Evolutionary conservation across 2,888 invertebrate genomes (phyloP).

Genomic region (Microctonus aethiopoides): DNA sequence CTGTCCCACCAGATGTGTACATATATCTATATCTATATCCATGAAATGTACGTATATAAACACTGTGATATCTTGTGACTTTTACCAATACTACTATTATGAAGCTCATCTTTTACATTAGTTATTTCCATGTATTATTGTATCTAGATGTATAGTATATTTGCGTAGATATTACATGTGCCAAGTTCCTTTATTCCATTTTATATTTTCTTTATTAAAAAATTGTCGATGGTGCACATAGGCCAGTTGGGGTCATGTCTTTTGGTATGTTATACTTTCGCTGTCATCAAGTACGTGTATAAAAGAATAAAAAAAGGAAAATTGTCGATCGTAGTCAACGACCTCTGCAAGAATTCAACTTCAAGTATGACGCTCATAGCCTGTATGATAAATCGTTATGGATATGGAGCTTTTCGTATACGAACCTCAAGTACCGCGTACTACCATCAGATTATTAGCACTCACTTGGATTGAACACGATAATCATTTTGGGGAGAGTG

Average conservation of each 20-base stretch:
- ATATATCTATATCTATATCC: constrained; percentile 17
- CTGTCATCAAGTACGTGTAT: no score
- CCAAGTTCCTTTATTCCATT: constrained; percentile 58
- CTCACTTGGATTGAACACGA: constrained; percentile 55
- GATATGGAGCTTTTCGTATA: constrained; percentile 36
- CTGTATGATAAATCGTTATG: constrained; percentile 37
- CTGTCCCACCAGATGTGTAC: constrained; percentile 13
- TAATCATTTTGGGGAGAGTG: constrained; percentile 43
- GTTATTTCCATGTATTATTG: no score
- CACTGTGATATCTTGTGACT: background rate
- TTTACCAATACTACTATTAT: constrained; percentile 5
- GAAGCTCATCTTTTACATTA: no score
- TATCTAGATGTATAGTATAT: no score
- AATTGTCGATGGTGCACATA: constrained; percentile 6
- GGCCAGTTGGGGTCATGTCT: constrained; percentile 4
- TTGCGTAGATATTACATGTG: constrained; percentile 42
- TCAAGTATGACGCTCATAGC: background rate
- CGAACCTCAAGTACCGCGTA: constrained; percentile 33
- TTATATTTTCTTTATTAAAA: constrained; percentile 49
- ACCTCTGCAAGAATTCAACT: background rate
- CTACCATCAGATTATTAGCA: constrained; percentile 56
- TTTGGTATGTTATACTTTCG: background rate
- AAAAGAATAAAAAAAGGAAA: background rate
- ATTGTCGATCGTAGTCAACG: background rate
- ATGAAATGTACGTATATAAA: constrained; percentile 26